Percentiles rank a stretch among this genome's conserved stretches.
These are phyloP conservation scores for Bambusicola thoracicus DNA, from an alignment of 2,113 vertebrate species.

Conservation along the genomic window DNA sequence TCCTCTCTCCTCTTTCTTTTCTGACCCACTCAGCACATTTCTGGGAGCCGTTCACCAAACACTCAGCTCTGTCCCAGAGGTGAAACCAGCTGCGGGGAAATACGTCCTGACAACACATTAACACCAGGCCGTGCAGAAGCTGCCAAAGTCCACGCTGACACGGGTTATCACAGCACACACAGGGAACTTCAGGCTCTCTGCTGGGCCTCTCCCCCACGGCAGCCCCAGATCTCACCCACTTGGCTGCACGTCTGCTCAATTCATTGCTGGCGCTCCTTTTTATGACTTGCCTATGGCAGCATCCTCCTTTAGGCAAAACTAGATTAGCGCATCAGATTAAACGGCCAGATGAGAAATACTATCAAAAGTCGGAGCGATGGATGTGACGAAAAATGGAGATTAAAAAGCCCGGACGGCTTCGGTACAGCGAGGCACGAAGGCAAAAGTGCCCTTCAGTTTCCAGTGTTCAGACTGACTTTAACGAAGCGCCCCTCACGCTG, in stretches of 20 bases:
- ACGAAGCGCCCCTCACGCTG: neutral
- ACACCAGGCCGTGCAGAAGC: neutral
- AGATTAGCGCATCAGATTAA: neutral
- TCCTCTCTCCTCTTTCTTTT: neutral
- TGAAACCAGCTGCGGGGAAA: neutral
- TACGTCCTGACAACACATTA: neutral
- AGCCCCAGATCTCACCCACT: neutral
- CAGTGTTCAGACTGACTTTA: neutral
- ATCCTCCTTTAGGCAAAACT: slow-evolving; percentile 4
- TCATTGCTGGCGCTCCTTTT: neutral
- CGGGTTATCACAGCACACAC: neutral
- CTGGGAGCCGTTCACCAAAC: neutral
- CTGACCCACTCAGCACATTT: neutral
- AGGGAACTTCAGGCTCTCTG: neutral
- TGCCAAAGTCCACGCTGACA: neutral
- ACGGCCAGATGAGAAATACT: neutral
- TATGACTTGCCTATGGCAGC: neutral
- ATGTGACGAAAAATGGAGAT: neutral
- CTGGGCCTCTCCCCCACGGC: neutral
- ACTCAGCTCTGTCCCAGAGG: neutral
- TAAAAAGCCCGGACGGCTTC: neutral
- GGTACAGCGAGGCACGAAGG: neutral
- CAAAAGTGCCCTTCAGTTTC: neutral
- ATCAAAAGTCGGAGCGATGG: neutral
- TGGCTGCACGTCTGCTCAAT: neutral